Evolutionary conservation across 1,140 invertebrate genomes (phyloP).

Genomic region (Drosophila azteca): DNA sequence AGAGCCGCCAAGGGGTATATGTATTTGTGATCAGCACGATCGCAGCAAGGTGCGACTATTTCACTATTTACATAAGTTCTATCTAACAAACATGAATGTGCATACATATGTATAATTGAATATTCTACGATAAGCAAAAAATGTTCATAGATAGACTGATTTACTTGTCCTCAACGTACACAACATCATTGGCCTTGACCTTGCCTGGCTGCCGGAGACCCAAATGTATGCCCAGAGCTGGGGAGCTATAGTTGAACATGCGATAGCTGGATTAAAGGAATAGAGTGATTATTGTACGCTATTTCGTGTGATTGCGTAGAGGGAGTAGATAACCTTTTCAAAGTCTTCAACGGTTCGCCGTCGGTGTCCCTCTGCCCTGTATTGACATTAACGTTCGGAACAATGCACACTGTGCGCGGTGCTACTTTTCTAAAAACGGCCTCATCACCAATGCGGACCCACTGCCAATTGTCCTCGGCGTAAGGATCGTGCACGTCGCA

Average conservation of each 20-base stretch:
- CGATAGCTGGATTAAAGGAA: constrained; percentile 60
- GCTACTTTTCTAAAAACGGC: constrained; percentile 81
- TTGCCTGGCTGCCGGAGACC: constrained; percentile 63
- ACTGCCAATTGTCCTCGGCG: constrained; percentile 84
- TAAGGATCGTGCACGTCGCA: constrained; percentile 81
- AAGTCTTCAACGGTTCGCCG: constrained; percentile 85
- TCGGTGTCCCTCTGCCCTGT: constrained; percentile 84
- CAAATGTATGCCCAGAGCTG: constrained; percentile 76
- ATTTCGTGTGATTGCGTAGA: neutral
- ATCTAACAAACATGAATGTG: constrained; percentile 62
- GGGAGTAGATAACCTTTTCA: constrained; percentile 67
- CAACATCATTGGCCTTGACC: constrained; percentile 67
- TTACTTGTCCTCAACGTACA: constrained; percentile 71
- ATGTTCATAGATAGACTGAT: neutral
- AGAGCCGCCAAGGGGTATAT: no score
- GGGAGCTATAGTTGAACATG: constrained; percentile 54
- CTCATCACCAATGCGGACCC: constrained; percentile 83
- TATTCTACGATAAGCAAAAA: constrained; percentile 17
- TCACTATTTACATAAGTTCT: neutral
- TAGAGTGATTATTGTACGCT: neutral
- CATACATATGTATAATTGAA: no score
- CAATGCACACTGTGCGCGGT: constrained; percentile 84
- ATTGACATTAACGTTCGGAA: constrained; percentile 86
- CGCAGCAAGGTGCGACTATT: no score
- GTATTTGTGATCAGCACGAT: no score